A percentile compares a stretch with the other conserved stretches of the same genome.
phyloP scores from a whole-genome alignment of 2,797 vertebrate genomes.

The Psittacula echo region DNA sequence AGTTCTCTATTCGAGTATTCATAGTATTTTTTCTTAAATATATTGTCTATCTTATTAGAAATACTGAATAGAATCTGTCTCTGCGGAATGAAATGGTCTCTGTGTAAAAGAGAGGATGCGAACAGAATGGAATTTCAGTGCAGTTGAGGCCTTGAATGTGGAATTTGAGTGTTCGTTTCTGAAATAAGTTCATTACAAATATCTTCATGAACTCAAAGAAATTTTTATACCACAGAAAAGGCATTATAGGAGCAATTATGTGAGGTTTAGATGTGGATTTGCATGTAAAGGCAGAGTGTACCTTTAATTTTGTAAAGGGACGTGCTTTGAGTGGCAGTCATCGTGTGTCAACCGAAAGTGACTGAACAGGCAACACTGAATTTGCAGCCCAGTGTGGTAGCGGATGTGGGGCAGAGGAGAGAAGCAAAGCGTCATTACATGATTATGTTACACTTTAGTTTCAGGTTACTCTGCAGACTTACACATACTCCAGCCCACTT shows the following conservation, averaged over 20 bases:
- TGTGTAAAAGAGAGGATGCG: rapidly evolving
- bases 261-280: not conserved
- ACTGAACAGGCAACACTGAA: not conserved
- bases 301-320: not conserved
- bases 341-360: not conserved
- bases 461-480: not conserved
- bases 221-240: not conserved
- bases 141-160: not conserved
- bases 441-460: not conserved
- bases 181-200: not conserved
- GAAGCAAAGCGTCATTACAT: not conserved
- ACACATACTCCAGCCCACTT: not conserved
- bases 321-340: not conserved
- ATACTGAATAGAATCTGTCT: not conserved
- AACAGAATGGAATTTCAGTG: not conserved
- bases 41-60: not conserved
- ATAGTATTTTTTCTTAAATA: not conserved
- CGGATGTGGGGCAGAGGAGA: rapidly evolving
- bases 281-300: not conserved
- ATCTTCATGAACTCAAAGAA: not conserved
- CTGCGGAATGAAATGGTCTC: not conserved
- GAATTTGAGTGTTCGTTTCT: not conserved
- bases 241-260: not conserved
- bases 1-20: not conserved
- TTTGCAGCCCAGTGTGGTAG: not conserved